phyloP scores from a whole-genome alignment of 2,113 vertebrate species.

The Seriola quinqueradiata region DNA sequence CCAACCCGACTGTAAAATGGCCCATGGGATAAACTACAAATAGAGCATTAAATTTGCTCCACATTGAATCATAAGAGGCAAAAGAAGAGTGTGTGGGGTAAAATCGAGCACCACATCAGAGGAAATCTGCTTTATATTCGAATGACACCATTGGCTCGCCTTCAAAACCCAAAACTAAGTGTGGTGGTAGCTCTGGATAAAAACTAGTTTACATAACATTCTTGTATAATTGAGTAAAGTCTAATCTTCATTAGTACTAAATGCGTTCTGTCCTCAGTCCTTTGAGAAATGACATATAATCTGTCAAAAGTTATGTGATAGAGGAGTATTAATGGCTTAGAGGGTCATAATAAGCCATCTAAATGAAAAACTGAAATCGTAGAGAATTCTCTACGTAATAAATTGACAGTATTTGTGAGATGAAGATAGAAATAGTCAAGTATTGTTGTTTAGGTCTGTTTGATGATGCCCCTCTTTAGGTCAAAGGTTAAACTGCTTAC shows the following conservation, averaged over 20 bases:
- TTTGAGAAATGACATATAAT: conserved; percentile 18
- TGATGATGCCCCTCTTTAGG: not conserved
- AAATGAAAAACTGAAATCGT: not conserved
- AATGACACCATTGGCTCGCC: conserved; percentile 33
- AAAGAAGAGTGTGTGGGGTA: conserved; percentile 25
- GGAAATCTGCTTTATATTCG: conserved; percentile 55
- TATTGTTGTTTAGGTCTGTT: not conserved
- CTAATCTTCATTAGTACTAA: conserved; percentile 31
- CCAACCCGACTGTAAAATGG: conserved; percentile 68
- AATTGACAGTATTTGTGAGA: not conserved
- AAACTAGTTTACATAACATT: conserved; percentile 42
- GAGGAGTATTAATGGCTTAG: not conserved
- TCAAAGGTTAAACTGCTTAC: conserved; percentile 57
- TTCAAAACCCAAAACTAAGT: conserved; percentile 46
- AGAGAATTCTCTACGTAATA: not conserved
- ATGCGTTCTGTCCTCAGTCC: not conserved
- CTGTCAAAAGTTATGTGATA: conserved; percentile 24
- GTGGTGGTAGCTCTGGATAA: conserved; percentile 19
- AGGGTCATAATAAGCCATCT: conserved; percentile 8
- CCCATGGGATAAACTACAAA: conserved; percentile 80
- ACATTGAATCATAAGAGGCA: conserved; percentile 69
- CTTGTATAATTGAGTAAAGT: conserved; percentile 38
- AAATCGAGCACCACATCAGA: conserved; percentile 37
- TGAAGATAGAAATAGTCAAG: not conserved
- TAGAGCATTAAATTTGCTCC: conserved; percentile 85